Base-by-base conservation (phyloP, 37 sponge, comb jelly and placozoan species). In the Haliclona indistincta region DNA sequence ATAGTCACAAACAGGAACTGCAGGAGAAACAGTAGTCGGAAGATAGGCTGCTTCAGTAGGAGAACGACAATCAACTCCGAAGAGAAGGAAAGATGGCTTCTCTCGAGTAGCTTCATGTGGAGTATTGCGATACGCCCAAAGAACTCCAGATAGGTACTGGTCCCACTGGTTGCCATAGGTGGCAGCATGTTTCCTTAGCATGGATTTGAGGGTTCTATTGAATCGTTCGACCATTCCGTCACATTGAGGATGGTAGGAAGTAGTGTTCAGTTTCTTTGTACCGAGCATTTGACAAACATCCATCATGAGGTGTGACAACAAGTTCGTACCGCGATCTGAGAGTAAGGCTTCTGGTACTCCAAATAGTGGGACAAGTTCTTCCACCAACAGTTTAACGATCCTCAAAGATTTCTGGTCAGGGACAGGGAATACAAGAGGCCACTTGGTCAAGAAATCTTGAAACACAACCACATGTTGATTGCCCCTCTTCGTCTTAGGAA, bases 391-490 rank as follows among this genome's bases (percentile, higher is more conserved):
- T 20, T 36, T 19, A 55, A 37, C 45, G 6, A 80, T 68, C 4
- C 61, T 70, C 3, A 20, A 1, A 2, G 80, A 70, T 53, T 36
- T 69, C 47, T 68, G 80, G 34, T 78, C 42, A 26, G 64, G 32
- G 5, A 78, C 44, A 23, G 80, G 80, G 55, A 80, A 54, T 4
- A 71, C 80, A 23, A 36, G 43, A 38, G 58, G 52, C 80, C 80
- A 80, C 23, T 70, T 80, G 4, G 80, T 80, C 28, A 80, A 80
- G 20, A 53, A 72, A 19, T 72, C 73, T 53, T 72, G 73, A 8
- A 23, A 33, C 11, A 72, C 73, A 33, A 72, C 22, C n/a, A 70
- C 45, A 44, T 70, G 41, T 3, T 15, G 10, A 44, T 15, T 70
- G 51, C 56, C 56, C 4, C 22, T 54, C 2, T 2, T 47, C 3